Base-by-base conservation (phyloP, 1,140 invertebrate genomes). In the Drosophila mojavensis region DNA sequence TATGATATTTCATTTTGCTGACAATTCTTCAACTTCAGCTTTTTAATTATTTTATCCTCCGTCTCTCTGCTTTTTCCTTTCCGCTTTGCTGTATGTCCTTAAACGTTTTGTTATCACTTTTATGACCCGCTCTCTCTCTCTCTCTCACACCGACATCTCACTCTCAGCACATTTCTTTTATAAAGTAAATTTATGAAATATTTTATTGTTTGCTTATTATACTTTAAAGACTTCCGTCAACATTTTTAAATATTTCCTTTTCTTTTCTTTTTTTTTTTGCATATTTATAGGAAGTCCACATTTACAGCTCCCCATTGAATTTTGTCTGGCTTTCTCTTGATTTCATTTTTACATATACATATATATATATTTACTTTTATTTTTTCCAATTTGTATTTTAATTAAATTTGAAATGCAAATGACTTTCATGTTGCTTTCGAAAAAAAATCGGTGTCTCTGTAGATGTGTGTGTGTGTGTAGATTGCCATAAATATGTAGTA, bases 391-490 rank as follows among this genome's bases (percentile, higher is more conserved):
- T 79, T 79, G 73, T 79, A 76, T 72, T 79, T 79, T 79, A 79
- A 79, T 79, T 71, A 79, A 79, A 79, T 79, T 79, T 75, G 53
- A 71, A 79, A 79, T 79, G 67, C 53, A 76, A 79, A 79, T 79
- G 63, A 67, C 72, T 70, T 74, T 64, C 33, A 72, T 55, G 55
- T 33, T 33, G 66, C 47, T 30, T 5, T 36, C 7, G 9, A 51
- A 33, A 28, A 45, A 45, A 45, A 45, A 45, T 45, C 43, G 5
- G n/a, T 45, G 15, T 45, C 13, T n/a, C 5, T 43, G 41, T 43
- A 41, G 54, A 4, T 36, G 10, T 43, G 24, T 58, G 30, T 41
- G 11, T 56, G 4, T 30, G 39, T 50, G 43, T 61, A n/a, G 50
- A 7, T 48, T 50, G 2, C 41, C 33, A 61, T 50, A 56, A 68